Percentiles rank a stretch among this genome's conserved stretches.
phyloP scores from a whole-genome alignment of 2,888 invertebrate genomes.

The Amiota mariae region DNA sequence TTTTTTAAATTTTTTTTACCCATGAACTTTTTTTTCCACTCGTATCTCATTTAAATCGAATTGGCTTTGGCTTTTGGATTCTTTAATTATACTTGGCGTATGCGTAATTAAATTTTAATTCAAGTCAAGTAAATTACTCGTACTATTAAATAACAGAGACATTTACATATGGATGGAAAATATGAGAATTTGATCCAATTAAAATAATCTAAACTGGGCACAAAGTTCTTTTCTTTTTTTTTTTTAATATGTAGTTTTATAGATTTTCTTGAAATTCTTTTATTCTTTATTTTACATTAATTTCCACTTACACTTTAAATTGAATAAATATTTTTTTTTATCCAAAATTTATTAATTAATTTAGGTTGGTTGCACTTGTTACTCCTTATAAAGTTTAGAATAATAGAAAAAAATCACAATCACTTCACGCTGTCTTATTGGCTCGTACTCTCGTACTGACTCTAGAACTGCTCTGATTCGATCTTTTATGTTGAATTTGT shows the following conservation, averaged over 20 bases:
- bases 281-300: constrained; percentile 17
- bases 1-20: background rate
- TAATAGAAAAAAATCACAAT: constrained; percentile 2
- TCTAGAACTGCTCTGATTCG: constrained; percentile 67
- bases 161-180: background rate
- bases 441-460: no score
- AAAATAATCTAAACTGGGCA: background rate
- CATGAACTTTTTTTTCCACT: background rate
- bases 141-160: no score
- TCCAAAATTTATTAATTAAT: background rate
- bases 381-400: no score
- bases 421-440: constrained; percentile 61
- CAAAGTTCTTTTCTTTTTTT: constrained; percentile 17
- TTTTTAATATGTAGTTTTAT: background rate
- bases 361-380: background rate
- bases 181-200: background rate
- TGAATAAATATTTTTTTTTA: background rate
- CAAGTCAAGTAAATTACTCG: no score
- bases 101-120: constrained; percentile 23
- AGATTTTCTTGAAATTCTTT: background rate
- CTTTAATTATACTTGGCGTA: constrained; percentile 12
- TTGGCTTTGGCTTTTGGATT: no score
- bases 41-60: no score
- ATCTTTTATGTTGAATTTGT: constrained; percentile 72
- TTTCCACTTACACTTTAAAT: constrained; percentile 32